phyloP scores from a whole-genome alignment of 2,797 vertebrate species.

The Bradypodion pumilum region DNA sequence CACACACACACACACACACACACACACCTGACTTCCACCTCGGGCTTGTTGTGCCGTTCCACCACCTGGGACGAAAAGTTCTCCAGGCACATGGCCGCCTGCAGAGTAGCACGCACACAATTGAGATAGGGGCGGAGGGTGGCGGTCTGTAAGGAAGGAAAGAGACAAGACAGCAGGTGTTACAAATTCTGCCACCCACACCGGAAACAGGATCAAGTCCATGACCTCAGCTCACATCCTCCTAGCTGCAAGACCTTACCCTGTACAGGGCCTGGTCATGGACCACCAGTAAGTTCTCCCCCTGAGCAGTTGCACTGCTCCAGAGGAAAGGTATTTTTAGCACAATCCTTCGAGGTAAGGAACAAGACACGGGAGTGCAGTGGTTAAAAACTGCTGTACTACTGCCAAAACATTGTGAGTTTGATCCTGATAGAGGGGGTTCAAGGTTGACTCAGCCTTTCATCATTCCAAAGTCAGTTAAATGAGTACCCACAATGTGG shows the following conservation, averaged over 20 bases:
- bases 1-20: accelerated
- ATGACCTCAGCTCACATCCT: too few relatives aligned
- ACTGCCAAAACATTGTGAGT: too few relatives aligned
- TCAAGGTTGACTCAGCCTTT: too few relatives aligned
- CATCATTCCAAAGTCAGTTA: too few relatives aligned
- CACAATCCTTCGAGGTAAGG: too few relatives aligned
- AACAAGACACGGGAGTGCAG: too few relatives aligned
- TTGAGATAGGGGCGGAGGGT: constrained; percentile 96
- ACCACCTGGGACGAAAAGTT: constrained; percentile 98
- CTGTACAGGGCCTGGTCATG: background rate
- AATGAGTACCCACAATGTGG: too few relatives aligned
- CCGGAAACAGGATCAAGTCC: too few relatives aligned
- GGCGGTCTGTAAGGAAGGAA: constrained; percentile 81
- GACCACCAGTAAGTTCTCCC: background rate
- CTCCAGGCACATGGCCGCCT: constrained; percentile 95
- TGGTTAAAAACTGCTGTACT: too few relatives aligned
- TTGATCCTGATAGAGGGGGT: too few relatives aligned
- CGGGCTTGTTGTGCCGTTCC: constrained; percentile 97
- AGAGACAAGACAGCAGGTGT: background rate
- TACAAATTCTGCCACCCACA: background rate
- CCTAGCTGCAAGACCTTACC: background rate
- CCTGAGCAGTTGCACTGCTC: too few relatives aligned
- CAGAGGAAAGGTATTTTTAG: too few relatives aligned
- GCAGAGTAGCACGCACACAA: constrained; percentile 93
- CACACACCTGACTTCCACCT: constrained; percentile 93